Evolutionary conservation across 2,113 vertebrate species (phyloP).

Genomic region (Nothoprocta pentlandii): DNA sequence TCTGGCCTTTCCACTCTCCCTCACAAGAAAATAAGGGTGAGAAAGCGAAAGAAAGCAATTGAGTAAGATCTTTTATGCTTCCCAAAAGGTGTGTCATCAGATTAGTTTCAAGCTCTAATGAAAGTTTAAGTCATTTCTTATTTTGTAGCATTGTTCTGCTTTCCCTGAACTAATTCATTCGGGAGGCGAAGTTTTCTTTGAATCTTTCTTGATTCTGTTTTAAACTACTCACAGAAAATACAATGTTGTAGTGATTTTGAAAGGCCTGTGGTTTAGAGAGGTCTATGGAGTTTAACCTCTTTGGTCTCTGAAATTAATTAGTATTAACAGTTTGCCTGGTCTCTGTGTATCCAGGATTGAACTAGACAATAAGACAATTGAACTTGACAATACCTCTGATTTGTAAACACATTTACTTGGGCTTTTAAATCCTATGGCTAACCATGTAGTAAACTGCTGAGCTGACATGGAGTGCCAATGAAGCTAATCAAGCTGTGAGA

Average conservation of each 20-base stretch:
- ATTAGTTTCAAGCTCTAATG: slow-evolving; percentile 9
- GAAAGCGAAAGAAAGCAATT: not conserved
- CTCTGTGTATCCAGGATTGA: not conserved
- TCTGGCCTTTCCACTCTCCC: not conserved
- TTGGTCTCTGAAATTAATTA: not conserved
- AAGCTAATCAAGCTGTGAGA: not conserved
- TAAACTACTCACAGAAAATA: not conserved
- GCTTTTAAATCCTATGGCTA: not conserved
- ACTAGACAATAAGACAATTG: not conserved
- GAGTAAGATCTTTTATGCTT: not conserved
- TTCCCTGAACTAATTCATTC: slow-evolving; percentile 31
- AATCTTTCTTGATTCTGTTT: not conserved
- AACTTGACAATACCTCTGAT: not conserved
- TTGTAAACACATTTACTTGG: not conserved
- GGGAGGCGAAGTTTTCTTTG: not conserved
- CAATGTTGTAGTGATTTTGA: not conserved
- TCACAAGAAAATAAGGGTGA: not conserved
- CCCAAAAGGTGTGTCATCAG: not conserved
- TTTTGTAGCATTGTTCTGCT: not conserved
- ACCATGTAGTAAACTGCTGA: not conserved
- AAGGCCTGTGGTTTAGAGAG: not conserved
- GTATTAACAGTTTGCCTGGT: not conserved
- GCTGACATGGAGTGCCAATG: not conserved
- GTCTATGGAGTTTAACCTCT: not conserved
- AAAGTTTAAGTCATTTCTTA: not conserved